Evolutionary conservation across 1,140 invertebrate species (phyloP), one percentile per base, ranked within the genome.

Genomic region (Brachionus plicatilis): DNA sequence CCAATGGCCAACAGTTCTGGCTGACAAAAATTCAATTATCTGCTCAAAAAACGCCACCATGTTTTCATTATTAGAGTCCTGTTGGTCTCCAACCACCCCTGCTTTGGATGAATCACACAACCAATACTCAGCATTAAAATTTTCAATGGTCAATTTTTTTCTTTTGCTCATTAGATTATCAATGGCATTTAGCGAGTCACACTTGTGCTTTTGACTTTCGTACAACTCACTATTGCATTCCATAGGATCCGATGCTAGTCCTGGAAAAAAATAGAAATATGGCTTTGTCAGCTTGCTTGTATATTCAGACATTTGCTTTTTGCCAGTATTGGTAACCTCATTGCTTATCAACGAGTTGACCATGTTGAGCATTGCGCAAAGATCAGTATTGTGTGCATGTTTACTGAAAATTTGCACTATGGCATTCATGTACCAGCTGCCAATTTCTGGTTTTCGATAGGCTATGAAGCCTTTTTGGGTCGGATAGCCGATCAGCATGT

Each of bases 351-450:
- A n/a, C 3, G 53, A 27, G 72, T 84, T 84, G 6, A 84, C 83
- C 83, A 84, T 84, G 24, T 84, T 84, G 8, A 84, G 60, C 83
- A 84, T 84, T 6, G 83, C 53, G 45, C 83, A 84, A 29, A 84
- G 41, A 65, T 84, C 68, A 24, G 83, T 84, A 65, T 84, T 75
- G n/a, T 84, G 66, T 7, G 83, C 41, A 65, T 84, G 33, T 75
- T 65, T 50, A 14, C 66, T 75, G 37, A 84, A 84, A 1, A 84
- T 43, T 45, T 84, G 53, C 12, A 84, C 68, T 24, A 84, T 66
- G 2, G 83, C 83, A 24, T 84, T 75, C 83, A 84, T 84, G 27
- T 84, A 84, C 83, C 83, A 84, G 33, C 83, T 84, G 37, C 83
- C 83, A 7, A 72, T 50, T 37, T 84, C 66, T 17, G 83, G 83